Evolutionary conservation across 2,888 invertebrate species (phyloP).

Genomic region (Eupithecia pulchellata): DNA sequence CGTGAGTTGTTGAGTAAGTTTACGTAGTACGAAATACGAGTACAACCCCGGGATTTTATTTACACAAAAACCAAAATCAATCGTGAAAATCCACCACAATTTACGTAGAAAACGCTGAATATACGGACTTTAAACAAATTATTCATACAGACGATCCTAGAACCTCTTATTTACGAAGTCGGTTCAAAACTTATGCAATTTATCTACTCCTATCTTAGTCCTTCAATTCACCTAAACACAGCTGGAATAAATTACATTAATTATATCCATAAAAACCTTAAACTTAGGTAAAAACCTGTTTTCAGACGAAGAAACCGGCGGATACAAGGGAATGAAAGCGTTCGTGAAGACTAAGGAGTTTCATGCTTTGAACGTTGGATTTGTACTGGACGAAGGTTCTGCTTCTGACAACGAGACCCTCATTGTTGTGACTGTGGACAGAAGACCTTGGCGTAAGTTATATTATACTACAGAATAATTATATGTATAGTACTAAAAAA

Average conservation of each 20-base stretch:
- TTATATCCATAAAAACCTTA: neutral
- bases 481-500: no score
- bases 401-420: conserved; percentile 85
- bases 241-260: neutral
- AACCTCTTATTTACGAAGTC: no score
- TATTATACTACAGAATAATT: no score
- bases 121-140: no score
- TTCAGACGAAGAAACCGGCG: conserved; percentile 93
- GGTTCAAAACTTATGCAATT: no score
- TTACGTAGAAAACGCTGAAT: no score
- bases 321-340: conserved; percentile 89
- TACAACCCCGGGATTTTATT: no score
- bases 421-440: conserved; percentile 87
- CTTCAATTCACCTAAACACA: neutral
- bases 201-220: neutral
- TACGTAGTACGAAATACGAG: no score
- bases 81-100: no score
- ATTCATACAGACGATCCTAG: no score
- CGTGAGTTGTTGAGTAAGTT: no score
- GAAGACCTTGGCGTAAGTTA: conserved; percentile 92
- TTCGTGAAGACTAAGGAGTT: conserved; percentile 90
- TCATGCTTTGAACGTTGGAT: conserved; percentile 90
- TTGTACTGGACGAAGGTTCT: conserved; percentile 93
- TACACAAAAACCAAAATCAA: no score
- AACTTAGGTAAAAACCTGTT: neutral